Evolutionary conservation across 1,140 invertebrate genomes (phyloP), one percentile per base, ranked within the genome.

Genomic region (Centruroides sculpturatus): DNA sequence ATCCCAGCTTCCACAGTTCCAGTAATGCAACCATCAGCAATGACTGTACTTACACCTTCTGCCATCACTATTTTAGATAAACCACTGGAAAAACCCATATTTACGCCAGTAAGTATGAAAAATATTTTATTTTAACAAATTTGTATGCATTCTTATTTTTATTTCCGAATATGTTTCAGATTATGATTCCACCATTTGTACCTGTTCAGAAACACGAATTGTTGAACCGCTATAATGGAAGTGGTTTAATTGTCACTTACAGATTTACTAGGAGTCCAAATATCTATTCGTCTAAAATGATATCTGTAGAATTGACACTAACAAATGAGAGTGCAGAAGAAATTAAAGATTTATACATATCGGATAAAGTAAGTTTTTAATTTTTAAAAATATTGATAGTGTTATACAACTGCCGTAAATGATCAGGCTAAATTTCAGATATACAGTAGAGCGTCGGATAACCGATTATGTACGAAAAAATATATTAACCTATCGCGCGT

Each of bases 181-280:
- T 71, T 49, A 66, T 74, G 3, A 70, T 72, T 23, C 78, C 89
- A 12, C 76, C 80, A 5, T 82, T 78, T 67, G 77, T 83, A 46
- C 80, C 85, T 50, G 71, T 76, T 6, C 80, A 81, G 69, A 76
- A 76, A 12, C 76, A 76, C 59, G 88, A 91, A 76, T 74, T 94
- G 48, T 67, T 96, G 12, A 87, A 89, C 69, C 84, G 84, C 74
- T 83, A 92, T 53, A 80, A 74, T 66, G 84, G 78, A n/a, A 73
- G 84, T 13, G 92, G 92, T 1, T 73, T 97, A 41, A 79, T 81
- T 66, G 77, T 89, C 35, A 75, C 78, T 34, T 85, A 83, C 68
- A 80, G 86, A 61, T 94, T 87, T 75, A 85, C 84, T 0, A 80
- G 91, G 65, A 80, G 83, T 8, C 86, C 87, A 36, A 91, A 95